A percentile compares a stretch with the other conserved stretches of the same genome.
These are phyloP conservation scores for Limnephilus rhombicus DNA, from an alignment of 2,888 invertebrate species.

Conservation along the genomic window DNA sequence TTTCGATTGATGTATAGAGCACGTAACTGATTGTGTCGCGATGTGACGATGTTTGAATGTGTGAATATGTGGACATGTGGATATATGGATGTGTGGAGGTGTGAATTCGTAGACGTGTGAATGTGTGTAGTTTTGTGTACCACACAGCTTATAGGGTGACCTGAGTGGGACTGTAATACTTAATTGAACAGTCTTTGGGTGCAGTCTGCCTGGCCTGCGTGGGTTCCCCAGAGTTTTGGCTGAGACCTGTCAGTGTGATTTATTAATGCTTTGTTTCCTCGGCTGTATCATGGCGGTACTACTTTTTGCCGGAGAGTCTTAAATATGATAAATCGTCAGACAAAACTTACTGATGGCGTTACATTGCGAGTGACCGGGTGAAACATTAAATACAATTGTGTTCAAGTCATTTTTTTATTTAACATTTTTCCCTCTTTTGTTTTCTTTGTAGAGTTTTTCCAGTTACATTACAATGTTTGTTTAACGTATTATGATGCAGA, in stretches of 20 bases:
- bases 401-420: neutral
- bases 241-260: conserved; percentile 32
- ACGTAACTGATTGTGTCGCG: neutral
- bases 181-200: neutral
- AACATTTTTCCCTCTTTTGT: neutral
- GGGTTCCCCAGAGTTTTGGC: conserved; percentile 6
- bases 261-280: conserved; percentile 32
- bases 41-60: neutral
- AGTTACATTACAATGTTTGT: neutral
- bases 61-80: neutral
- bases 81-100: neutral
- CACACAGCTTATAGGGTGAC: conserved; percentile 4
- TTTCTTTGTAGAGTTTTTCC: neutral
- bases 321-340: neutral
- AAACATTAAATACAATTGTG: neutral
- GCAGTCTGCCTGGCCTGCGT: conserved; percentile 4
- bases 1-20: neutral
- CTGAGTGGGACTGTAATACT: neutral
- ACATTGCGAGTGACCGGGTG: neutral
- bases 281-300: neutral
- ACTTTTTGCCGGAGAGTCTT: neutral
- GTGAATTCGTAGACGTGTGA: neutral
- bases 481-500: neutral
- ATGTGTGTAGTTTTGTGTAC: neutral
- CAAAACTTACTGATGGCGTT: conserved; percentile 2